Conservation (phyloP, 2,888 invertebrate genomes). For the Thereva unica region DNA sequence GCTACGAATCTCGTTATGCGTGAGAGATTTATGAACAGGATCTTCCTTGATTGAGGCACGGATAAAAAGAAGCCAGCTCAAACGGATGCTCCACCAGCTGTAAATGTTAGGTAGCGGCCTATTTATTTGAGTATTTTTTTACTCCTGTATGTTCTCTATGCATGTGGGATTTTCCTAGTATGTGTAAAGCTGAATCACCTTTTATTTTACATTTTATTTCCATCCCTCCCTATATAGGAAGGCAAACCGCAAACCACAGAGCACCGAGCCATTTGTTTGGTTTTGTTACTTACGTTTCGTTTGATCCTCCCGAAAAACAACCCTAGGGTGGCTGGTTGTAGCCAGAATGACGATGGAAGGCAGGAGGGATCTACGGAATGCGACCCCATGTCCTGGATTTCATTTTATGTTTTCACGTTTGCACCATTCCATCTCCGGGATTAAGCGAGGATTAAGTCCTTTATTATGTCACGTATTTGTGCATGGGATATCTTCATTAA, state of each 20-base stretch:
- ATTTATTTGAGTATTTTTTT: background rate
- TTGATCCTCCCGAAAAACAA: constrained; percentile 2
- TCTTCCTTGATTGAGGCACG: constrained; percentile 3
- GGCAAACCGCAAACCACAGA: constrained; percentile 15
- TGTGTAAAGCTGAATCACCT: constrained; percentile 7
- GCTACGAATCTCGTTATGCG: constrained; percentile 3
- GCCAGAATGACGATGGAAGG: too few species aligned
- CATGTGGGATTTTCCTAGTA: background rate
- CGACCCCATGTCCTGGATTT: constrained; percentile 5
- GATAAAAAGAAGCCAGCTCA: background rate
- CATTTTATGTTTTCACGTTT: constrained; percentile 38
- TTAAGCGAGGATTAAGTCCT: constrained; percentile 37
- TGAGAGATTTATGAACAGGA: constrained; percentile 8
- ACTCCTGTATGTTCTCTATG: too few species aligned
- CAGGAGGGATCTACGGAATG: background rate
- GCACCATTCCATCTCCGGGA: constrained; percentile 24
- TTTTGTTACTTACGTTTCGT: constrained; percentile 16
- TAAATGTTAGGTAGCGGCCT: constrained; percentile 1
- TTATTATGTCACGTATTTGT: constrained; percentile 40
- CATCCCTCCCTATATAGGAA: background rate
- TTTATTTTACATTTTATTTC: constrained; percentile 17
- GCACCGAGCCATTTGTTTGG: background rate
- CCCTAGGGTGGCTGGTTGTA: background rate
- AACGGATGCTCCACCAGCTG: constrained; percentile 5
- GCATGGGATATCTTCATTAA: constrained; percentile 40